Percentiles rank a stretch among this genome's conserved stretches.
phyloP scores from a whole-genome alignment of 2,888 invertebrate genomes.

The Clostera curtula region DNA sequence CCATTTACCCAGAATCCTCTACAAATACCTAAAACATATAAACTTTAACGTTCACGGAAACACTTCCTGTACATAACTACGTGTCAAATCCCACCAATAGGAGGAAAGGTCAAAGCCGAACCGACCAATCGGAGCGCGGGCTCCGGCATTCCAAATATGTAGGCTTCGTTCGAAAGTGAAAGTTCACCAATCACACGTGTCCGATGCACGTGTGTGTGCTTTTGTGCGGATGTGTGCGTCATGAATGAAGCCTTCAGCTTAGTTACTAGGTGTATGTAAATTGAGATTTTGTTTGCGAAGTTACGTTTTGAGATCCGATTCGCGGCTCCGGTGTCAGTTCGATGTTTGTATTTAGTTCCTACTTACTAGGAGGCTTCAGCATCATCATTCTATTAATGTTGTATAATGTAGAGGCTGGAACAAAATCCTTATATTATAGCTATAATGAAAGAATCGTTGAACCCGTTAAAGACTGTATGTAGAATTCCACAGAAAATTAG shows the following conservation, averaged over 20 bases:
- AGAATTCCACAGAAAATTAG: no score
- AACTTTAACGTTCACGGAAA: background rate
- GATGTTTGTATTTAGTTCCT: no score
- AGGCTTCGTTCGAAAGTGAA: constrained; percentile 58
- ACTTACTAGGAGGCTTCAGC: no score
- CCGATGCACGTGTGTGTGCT: constrained; percentile 25
- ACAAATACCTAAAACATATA: constrained; percentile 2
- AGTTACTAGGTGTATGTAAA: constrained; percentile 10
- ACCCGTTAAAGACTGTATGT: no score
- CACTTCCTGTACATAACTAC: constrained; percentile 8
- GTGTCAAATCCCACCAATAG: constrained; percentile 38
- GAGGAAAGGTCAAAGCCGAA: constrained; percentile 54
- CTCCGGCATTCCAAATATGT: constrained; percentile 54
- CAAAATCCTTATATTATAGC: no score
- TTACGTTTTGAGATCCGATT: background rate
- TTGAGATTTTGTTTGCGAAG: constrained; percentile 6
- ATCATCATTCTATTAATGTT: no score
- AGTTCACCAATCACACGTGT: constrained; percentile 48
- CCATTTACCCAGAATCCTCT: background rate
- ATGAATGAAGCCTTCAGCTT: constrained; percentile 13
- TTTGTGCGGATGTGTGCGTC: constrained; percentile 3
- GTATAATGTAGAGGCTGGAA: no score
- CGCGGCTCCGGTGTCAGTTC: no score
- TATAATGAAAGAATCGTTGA: no score
- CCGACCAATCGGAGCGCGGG: constrained; percentile 42